Evolutionary conservation across 2,113 vertebrate genomes (phyloP).

Genomic region (Ochotona princeps): DNA sequence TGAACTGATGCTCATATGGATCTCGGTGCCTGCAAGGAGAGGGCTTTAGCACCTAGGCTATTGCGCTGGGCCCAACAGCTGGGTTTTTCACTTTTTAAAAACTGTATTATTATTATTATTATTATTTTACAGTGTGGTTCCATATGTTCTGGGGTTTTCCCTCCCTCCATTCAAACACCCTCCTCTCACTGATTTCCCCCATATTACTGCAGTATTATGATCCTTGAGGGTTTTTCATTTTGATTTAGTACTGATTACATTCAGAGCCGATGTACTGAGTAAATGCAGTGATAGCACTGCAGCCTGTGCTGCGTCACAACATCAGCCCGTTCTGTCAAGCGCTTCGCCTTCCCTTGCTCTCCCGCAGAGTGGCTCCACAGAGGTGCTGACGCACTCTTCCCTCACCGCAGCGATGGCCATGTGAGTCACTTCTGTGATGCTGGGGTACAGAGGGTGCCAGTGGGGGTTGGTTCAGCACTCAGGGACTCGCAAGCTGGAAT

Average conservation of each 20-base stretch:
- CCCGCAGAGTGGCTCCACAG: neutral
- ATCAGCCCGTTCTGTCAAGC: neutral
- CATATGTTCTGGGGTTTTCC: too few relatives aligned
- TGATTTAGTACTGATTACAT: neutral
- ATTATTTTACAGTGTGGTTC: too few relatives aligned
- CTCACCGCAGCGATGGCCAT: fast-evolving
- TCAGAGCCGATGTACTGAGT: neutral
- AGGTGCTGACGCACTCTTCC: neutral
- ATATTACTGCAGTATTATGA: too few relatives aligned
- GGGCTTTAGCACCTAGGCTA: too few relatives aligned
- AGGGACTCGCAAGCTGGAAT: neutral
- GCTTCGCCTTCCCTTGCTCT: neutral
- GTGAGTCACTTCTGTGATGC: neutral
- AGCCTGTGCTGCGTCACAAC: fast-evolving
- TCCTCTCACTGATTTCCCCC: too few relatives aligned
- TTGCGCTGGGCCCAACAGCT: too few relatives aligned
- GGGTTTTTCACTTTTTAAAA: too few relatives aligned
- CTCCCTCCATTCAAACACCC: too few relatives aligned
- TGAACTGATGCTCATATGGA: too few relatives aligned
- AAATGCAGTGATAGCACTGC: neutral
- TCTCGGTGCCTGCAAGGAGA: too few relatives aligned
- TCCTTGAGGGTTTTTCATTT: too few relatives aligned
- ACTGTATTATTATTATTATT: too few relatives aligned
- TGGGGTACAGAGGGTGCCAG: fast-evolving
- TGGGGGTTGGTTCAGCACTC: neutral